Conservation (phyloP, 2,888 invertebrate species). For the Ischnura elegans region DNA sequence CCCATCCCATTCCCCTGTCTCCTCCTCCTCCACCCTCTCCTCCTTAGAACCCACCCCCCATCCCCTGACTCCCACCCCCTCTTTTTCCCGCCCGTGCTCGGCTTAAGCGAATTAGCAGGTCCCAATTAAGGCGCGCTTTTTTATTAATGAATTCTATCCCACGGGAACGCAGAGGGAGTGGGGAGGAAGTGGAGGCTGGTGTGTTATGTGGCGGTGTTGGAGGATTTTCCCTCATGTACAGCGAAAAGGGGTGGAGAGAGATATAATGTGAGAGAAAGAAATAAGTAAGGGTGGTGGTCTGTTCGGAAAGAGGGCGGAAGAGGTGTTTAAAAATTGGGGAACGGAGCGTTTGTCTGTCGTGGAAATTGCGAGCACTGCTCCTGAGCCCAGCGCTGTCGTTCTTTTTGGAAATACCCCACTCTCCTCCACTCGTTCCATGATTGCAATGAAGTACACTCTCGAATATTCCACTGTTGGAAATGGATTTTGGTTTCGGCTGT, state of each 20-base stretch:
- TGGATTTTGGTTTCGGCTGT: no score
- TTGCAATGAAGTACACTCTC: no score
- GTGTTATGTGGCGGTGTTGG: background rate
- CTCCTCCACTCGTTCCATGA: background rate
- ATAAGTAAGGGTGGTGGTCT: background rate
- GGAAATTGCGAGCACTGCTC: no score
- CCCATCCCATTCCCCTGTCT: background rate
- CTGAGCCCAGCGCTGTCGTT: no score
- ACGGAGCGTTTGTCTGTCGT: background rate
- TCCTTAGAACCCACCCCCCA: background rate
- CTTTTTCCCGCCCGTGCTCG: conserved; percentile 28
- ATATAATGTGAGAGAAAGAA: background rate
- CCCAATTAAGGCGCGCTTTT: conserved; percentile 67
- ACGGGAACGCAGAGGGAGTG: conserved; percentile 5
- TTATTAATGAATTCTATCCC: conserved; percentile 66
- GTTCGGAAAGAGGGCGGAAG: background rate
- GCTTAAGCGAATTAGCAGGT: conserved; percentile 67
- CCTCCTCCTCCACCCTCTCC: background rate
- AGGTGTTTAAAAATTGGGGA: background rate
- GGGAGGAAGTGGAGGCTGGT: no score
- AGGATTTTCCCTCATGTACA: no score
- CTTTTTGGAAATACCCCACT: no score
- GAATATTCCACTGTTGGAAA: no score
- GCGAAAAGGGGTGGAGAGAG: conserved; percentile 5
- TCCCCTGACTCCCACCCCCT: background rate